Conservation (phyloP, 2,797 vertebrate genomes). For the Phrynocephalus guinanensis region DNA sequence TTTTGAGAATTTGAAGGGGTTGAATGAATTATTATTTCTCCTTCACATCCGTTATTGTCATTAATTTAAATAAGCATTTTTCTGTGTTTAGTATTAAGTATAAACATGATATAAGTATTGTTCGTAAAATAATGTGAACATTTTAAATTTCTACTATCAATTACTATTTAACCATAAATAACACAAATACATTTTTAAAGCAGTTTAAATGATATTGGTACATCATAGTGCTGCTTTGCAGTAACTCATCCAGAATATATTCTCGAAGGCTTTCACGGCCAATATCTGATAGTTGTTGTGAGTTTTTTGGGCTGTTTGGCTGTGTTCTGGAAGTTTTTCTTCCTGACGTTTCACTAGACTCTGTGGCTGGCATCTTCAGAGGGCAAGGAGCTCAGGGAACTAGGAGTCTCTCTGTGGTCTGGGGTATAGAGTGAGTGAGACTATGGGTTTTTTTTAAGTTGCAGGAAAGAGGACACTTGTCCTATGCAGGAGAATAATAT, state of each 20-base stretch:
- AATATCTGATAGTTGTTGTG: too few relatives aligned
- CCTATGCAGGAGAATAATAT: too few relatives aligned
- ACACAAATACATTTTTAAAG: neutral
- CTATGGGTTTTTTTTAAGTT: too few relatives aligned
- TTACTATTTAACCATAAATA: neutral
- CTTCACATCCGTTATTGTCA: neutral
- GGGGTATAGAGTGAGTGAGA: too few relatives aligned
- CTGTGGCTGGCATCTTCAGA: too few relatives aligned
- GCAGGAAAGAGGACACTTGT: too few relatives aligned
- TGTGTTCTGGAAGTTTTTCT: too few relatives aligned
- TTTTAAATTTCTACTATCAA: neutral
- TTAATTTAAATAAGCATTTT: neutral
- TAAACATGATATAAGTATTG: neutral
- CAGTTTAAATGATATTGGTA: neutral
- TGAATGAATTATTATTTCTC: neutral
- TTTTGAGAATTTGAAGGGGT: conserved; percentile 4
- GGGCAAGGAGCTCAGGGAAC: too few relatives aligned
- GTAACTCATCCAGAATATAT: neutral
- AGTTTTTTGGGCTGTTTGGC: too few relatives aligned
- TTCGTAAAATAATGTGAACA: neutral
- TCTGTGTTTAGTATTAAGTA: neutral
- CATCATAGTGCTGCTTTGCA: neutral
- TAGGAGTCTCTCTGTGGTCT: too few relatives aligned
- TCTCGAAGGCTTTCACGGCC: too few relatives aligned
- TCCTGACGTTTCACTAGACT: too few relatives aligned